Evolutionary conservation across 2,113 vertebrate genomes (phyloP).

Genomic region (Oostethus manadensis): DNA sequence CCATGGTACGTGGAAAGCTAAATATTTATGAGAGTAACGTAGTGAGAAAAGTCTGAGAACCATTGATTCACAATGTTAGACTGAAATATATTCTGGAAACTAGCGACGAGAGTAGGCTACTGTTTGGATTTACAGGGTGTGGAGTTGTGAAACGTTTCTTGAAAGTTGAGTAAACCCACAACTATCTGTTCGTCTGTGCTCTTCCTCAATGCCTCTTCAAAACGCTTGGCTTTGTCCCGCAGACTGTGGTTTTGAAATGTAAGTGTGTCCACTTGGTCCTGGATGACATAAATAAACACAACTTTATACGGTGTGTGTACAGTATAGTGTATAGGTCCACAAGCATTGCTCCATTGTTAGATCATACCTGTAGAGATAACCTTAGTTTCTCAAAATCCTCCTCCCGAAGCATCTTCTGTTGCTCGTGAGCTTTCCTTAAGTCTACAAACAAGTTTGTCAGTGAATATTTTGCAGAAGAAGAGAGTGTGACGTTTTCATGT

Average conservation of each 20-base stretch:
- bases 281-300: slow-evolving; percentile 17
- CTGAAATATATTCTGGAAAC: too few relatives aligned
- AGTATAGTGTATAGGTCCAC: background rate
- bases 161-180: slow-evolving; percentile 63
- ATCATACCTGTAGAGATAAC: slow-evolving; percentile 81
- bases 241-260: slow-evolving; percentile 91
- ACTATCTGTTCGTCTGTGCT: slow-evolving; percentile 88
- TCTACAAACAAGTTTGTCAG: slow-evolving; percentile 64
- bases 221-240: slow-evolving; percentile 86
- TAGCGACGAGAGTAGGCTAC: too few relatives aligned
- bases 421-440: slow-evolving; percentile 81
- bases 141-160: too few relatives aligned
- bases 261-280: slow-evolving; percentile 96
- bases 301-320: too few relatives aligned
- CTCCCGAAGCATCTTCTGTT: slow-evolving; percentile 85
- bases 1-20: too few relatives aligned
- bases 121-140: too few relatives aligned
- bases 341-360: background rate
- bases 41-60: too few relatives aligned
- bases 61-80: too few relatives aligned
- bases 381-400: slow-evolving; percentile 87
- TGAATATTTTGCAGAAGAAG: slow-evolving; percentile 1
- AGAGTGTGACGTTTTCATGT: background rate
- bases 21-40: too few relatives aligned
- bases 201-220: slow-evolving; percentile 91